These are phyloP conservation scores for Drosophila sordidula DNA, from an alignment of 2,888 invertebrate species.

Conservation along the genomic window DNA sequence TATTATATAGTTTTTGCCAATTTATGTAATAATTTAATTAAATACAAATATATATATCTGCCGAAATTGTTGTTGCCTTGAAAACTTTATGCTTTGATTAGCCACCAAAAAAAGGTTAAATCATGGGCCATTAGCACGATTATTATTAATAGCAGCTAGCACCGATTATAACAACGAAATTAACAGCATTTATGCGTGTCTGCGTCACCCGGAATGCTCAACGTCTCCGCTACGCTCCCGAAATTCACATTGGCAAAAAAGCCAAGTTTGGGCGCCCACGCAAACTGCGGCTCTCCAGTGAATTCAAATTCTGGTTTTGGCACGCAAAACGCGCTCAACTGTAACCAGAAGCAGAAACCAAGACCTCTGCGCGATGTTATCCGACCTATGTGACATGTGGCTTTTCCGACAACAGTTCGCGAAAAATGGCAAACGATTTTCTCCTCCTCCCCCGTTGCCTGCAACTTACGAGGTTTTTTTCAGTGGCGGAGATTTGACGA, in stretches of 20 bases:
- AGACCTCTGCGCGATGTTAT: background rate
- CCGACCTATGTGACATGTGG: constrained; percentile 45
- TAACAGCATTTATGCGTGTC: background rate
- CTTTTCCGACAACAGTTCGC: constrained; percentile 44
- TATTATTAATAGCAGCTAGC: background rate
- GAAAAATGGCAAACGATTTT: constrained; percentile 24
- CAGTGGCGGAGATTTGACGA: background rate
- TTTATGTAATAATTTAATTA: too few species aligned
- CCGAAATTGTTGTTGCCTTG: too few species aligned
- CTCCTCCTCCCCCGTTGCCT: background rate
- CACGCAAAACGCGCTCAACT: constrained; percentile 48
- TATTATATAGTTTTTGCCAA: too few species aligned
- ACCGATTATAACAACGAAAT: background rate
- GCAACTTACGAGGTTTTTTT: constrained; percentile 7
- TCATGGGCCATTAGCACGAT: too few species aligned
- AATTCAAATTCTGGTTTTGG: constrained; percentile 18
- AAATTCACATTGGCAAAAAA: constrained; percentile 18
- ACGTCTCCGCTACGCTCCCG: background rate
- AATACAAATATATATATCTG: too few species aligned
- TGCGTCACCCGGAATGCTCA: background rate
- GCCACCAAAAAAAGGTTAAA: too few species aligned
- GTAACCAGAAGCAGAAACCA: constrained; percentile 42
- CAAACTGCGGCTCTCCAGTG: background rate
- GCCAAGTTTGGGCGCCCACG: constrained; percentile 37
- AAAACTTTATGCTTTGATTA: too few species aligned